Base-by-base conservation (phyloP, 2,888 invertebrate species). In the Hyposoter dolosus region DNA sequence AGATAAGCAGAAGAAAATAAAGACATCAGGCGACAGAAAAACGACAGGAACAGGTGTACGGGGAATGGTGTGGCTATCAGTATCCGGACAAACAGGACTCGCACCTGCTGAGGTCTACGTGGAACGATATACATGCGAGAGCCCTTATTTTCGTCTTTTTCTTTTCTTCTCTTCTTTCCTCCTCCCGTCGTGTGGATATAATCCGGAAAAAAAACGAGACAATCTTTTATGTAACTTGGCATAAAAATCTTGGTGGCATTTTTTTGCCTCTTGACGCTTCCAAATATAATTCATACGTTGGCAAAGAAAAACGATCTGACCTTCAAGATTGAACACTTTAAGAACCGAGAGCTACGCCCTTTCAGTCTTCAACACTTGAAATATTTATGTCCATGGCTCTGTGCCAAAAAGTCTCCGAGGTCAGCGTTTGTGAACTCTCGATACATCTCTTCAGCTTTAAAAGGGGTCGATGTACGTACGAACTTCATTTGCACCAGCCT, bases 161-260 rank as follows among this genome's bases (percentile, higher is more conserved):
- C 47, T 50, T 28, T 56, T n/a, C 2, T 50, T 10, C 72, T 72
- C 40, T 72, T 56, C 17, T 32, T 28, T 43, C 1, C 10, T 10
- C 17, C 15, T 15, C 6, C 35, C 17, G 15, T 35, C 17, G 32
- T n/a, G n/a, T 60, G 23, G 68, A 75, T 82, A 77, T 87, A 82
- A 90, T 88, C 84, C 76, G 71, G 60, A n/a, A 69, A 66, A 84
- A 81, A 86, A 85, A 86, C 85, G 76, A 47, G 78, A 23, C n/a
- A 28, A 74, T 85, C 65, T 82, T 85, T 85, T 72, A 56, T 56
- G 75, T n/a, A 65, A 66, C 76, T 76, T 45, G 3, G 56, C 71
- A 76, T 47, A 65, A 71, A 72, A 12, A 71, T 72, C n/a, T 47
- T 72, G 65, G 68, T 28, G 50, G 15, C 69, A 28, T n/a, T 28